These are phyloP conservation scores for Maniola hyperantus DNA, from an alignment of 2,888 invertebrate species.

Conservation along the genomic window DNA sequence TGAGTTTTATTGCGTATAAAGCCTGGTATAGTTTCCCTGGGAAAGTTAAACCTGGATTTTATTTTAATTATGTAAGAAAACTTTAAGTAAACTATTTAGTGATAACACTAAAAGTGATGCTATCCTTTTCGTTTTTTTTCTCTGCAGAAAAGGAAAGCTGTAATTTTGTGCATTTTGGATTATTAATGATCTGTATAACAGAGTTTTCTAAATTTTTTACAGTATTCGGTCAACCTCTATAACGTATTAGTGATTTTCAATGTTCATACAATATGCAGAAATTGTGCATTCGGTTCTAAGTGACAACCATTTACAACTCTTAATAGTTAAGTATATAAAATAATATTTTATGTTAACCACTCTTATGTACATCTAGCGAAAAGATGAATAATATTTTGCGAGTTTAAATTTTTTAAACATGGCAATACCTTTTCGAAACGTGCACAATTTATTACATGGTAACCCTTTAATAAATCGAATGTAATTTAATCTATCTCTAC, in stretches of 20 bases:
- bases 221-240: constrained; percentile 25
- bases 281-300: constrained; percentile 34
- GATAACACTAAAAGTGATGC: not conserved
- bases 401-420: constrained; percentile 34
- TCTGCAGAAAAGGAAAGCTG: not conserved
- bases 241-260: constrained; percentile 21
- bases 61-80: not conserved
- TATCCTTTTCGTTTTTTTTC: constrained; percentile 5
- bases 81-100: not conserved
- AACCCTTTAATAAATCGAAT: constrained; percentile 30
- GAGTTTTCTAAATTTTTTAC: not conserved
- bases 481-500: constrained; percentile 35
- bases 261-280: constrained; percentile 23
- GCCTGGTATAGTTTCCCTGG: not conserved
- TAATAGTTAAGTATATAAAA: constrained; percentile 23
- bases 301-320: constrained; percentile 26
- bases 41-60: not conserved
- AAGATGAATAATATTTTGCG: constrained; percentile 34
- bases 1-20: no score
- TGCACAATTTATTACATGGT: constrained; percentile 34
- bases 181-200: not conserved
- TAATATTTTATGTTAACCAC: constrained; percentile 34
- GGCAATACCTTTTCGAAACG: constrained; percentile 31
- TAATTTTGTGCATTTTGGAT: not conserved
- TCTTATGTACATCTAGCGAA: constrained; percentile 24